Percentiles rank a stretch among this genome's conserved stretches.
Conservation (phyloP, 2,797 vertebrate species). For the Acanthornis magna region DNA sequence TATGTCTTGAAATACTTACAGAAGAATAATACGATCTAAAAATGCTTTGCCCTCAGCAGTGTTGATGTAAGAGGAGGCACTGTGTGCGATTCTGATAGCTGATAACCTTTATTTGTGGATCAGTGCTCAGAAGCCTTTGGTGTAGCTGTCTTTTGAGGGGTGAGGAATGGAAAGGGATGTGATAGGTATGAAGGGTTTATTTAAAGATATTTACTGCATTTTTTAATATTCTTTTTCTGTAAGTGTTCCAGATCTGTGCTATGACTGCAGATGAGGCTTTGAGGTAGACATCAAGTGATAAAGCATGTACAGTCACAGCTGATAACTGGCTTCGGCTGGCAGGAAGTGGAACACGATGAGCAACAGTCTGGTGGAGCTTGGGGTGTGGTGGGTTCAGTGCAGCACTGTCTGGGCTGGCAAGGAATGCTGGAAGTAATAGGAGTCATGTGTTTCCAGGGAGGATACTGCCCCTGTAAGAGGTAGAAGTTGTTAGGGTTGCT, state of each 20-base stretch:
- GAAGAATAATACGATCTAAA: background rate
- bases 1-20: background rate
- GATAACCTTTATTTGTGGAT: background rate
- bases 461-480: background rate
- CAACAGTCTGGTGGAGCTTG: background rate
- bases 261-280: background rate
- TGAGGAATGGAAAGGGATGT: background rate
- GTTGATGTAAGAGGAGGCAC: background rate
- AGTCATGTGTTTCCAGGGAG: background rate
- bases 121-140: background rate
- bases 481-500: background rate
- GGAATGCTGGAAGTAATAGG: background rate
- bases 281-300: background rate
- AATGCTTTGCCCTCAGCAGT: background rate
- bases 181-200: background rate
- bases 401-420: background rate
- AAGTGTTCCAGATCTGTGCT: background rate
- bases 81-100: background rate
- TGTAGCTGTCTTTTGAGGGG: background rate
- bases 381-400: background rate
- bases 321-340: background rate
- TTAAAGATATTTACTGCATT: background rate
- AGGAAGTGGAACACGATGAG: conserved; percentile 54
- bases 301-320: background rate
- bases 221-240: background rate